These are phyloP conservation scores for Patiria pectinifera DNA, from an alignment of 53 echinoderm and acorn worm genomes.

Conservation along the genomic window DNA sequence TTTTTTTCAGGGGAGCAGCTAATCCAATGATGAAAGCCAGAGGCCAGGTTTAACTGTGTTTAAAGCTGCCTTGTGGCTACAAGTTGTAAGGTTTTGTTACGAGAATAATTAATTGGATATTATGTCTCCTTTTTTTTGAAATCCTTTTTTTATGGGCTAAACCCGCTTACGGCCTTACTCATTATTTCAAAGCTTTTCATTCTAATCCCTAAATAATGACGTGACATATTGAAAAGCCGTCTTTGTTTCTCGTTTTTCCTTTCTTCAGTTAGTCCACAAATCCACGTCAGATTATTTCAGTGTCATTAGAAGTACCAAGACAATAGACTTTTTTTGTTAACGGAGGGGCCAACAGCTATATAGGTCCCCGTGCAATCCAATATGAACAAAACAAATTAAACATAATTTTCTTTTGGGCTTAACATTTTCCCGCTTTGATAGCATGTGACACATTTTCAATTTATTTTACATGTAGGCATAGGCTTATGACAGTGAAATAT, in stretches of 20 bases:
- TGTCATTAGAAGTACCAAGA: not conserved
- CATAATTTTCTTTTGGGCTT: no score
- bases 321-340: no score
- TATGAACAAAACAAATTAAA: no score
- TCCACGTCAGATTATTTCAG: not conserved
- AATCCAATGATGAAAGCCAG: slow-evolving; percentile 3
- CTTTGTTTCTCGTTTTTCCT: slow-evolving; percentile 19
- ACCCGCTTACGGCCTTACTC: slow-evolving; percentile 16
- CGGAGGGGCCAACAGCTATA: no score
- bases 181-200: not conserved
- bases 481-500: no score
- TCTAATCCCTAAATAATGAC: slow-evolving; percentile 50
- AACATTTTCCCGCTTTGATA: no score
- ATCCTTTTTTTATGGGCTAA: slow-evolving; percentile 33
- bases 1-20: not conserved
- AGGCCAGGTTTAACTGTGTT: slow-evolving; percentile 10
- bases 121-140: not conserved
- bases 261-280: slow-evolving; percentile 7
- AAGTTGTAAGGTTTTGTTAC: slow-evolving; percentile 9
- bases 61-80: not conserved
- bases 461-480: no score
- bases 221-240: slow-evolving; percentile 6
- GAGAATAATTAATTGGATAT: not conserved
- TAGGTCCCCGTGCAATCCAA: no score
- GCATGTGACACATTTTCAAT: no score